Base-by-base conservation (phyloP, 2,113 vertebrate species). In the Shinisaurus crocodilurus region DNA sequence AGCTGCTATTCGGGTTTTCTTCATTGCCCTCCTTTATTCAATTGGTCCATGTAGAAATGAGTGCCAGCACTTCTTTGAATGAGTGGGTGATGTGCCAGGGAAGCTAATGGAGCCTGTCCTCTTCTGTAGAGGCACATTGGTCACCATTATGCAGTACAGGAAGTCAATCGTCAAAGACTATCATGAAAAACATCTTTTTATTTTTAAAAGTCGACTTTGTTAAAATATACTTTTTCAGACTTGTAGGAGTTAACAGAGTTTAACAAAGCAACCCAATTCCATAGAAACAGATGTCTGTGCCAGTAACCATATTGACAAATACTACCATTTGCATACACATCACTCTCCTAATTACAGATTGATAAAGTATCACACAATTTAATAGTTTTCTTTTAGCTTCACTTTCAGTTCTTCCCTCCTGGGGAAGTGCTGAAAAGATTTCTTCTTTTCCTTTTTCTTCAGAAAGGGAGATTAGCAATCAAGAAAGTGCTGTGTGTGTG, bases 371-470 rank as follows among this genome's bases (percentile, higher is more conserved):
- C 43, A 93, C 90, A 45, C 0, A 0, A 63, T 60, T 85, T 25
- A 1, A 0, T 86, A n/a, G 43, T 88, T 87, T 91, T 89, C 25
- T 79, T 90, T 87, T 18, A 79, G 29, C 6, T 87, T 93, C 1
- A 75, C 1, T 70, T 94, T 12, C 60, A 84, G 25, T 84, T 67
- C 18, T 16, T 87, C 25, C 10, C 50, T 84, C 29, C 79, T 81
- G 80, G 48, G 87, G 92, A 94, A 1, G 87, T 81, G 32, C 13
- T 87, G 18, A n/a, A 90, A 65, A 77, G 87, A 82, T 90, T 6
- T 70, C 7, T 32, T 69, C 23, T 40, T 57, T 72, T 27, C 63
- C 63, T 25, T 7, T 45, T 72, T 34, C 10, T 13, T 25, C 43
- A 45, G 20, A 77, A 23, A 43, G 40, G 43, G 40, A 43, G 23